Percentiles rank a stretch among this genome's conserved stretches.
Conservation (phyloP, 2,888 invertebrate genomes). For the Idaea biselata region DNA sequence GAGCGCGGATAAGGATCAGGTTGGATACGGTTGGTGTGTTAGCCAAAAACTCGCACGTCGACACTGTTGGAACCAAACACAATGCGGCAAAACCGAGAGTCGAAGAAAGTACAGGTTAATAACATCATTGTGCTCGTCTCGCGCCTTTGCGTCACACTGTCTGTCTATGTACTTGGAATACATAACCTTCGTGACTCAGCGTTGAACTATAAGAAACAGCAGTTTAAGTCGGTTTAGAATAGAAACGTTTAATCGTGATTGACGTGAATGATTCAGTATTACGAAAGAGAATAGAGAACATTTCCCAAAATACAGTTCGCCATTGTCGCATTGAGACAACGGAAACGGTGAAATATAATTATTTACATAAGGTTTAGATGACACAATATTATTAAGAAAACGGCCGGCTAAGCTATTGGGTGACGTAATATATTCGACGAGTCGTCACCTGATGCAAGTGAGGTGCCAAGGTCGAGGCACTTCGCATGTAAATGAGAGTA, state of each 20-base stretch:
- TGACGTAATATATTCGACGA: slow-evolving; percentile 23
- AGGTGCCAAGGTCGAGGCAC: slow-evolving; percentile 74
- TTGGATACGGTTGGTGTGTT: slow-evolving; percentile 40
- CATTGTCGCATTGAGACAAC: background rate
- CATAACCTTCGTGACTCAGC: slow-evolving; percentile 31
- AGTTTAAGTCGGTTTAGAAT: background rate
- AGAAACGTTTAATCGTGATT: background rate
- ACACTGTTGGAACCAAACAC: background rate
- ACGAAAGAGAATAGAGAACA: background rate
- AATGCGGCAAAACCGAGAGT: slow-evolving; percentile 45
- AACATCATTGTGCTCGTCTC: slow-evolving; percentile 38
- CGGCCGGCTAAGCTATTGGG: background rate
- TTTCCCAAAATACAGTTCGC: background rate
- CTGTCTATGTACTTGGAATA: slow-evolving; percentile 19
- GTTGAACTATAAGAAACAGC: background rate
- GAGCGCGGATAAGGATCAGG: slow-evolving; percentile 65
- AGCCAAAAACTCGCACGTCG: slow-evolving; percentile 25
- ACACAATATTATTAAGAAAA: background rate
- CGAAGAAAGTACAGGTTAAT: slow-evolving; percentile 37
- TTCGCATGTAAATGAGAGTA: slow-evolving; percentile 72
- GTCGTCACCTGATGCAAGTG: slow-evolving; percentile 54
- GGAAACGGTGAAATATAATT: background rate
- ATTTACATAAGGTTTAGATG: background rate
- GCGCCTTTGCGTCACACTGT: slow-evolving; percentile 24
- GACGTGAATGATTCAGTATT: background rate